Base-by-base conservation (phyloP, 2,113 vertebrate species). In the Scopus umbretta region DNA sequence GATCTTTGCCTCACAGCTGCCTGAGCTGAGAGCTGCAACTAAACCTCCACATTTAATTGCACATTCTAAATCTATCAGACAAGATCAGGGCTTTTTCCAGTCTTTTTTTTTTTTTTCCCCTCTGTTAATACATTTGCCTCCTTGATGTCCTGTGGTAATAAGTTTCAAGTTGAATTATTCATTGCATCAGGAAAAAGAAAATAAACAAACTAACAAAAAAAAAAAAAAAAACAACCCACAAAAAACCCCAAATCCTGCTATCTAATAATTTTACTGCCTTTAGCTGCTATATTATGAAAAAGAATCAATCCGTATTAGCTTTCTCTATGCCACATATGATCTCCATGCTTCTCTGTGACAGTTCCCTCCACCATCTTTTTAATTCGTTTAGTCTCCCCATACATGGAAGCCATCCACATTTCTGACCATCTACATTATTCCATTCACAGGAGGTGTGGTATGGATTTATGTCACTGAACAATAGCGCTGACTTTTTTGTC, bases 381-480 rank as follows among this genome's bases (percentile, higher is more conserved):
- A 40, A 75, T 79, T 67, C 72, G 3, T 86, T 92, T 86, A 30
- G 10, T 61, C 9, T 91, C 14, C 9, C 6, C 16, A 43, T 32
- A 61, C 5, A 4, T 11, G 27, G 58, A 78, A 82, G 9, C 22
- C 32, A 75, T 59, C 18, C 27, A 74, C 0, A 0, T 23, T 53
- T 43, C 59, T 58, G 30, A 74, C 23, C 25, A 71, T 53, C 30
- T n/a, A 53, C 1, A 1, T 29, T 55, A 32, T 66, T 85, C 56
- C 23, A 47, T 38, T 86, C 20, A 55, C 23, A 45, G n/a, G 12
- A 86, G 20, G 7, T 38, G 18, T 19, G 52, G 16, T 47, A 83
- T 6, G 25, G 49, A 67, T 92, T 71, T 94, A 42, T 29, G 21
- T 32, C 38, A 80, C 30, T 49, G 36, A 86, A 45, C 18, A 71